These are phyloP conservation scores for Uromys caudimaculatus DNA, from an alignment of 2,797 vertebrate species.

Conservation along the genomic window DNA sequence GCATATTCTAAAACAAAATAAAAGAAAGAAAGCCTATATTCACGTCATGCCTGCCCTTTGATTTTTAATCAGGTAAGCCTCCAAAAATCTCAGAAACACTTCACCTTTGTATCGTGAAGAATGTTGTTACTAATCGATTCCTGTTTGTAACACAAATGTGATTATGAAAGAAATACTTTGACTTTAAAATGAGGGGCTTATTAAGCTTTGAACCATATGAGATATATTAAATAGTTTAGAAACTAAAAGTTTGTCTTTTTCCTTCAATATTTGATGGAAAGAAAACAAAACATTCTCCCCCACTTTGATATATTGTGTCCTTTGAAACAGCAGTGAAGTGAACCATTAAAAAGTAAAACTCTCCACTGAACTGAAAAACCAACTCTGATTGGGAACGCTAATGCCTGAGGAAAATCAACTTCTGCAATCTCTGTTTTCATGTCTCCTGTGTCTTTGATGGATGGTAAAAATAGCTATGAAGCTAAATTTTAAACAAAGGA, in stretches of 20 bases:
- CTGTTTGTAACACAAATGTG: not conserved
- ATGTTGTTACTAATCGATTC: not conserved
- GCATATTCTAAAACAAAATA: not conserved
- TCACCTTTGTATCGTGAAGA: not conserved
- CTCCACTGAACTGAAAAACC: conserved; percentile 76
- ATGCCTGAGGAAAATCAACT: conserved; percentile 60
- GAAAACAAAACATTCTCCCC: conserved; percentile 18
- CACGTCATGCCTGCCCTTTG: not conserved
- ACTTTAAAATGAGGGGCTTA: not conserved
- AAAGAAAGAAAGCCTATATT: not conserved
- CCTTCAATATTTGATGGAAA: conserved; percentile 16
- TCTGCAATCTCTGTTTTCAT: conserved; percentile 65
- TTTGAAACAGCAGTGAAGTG: conserved; percentile 72
- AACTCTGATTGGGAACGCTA: conserved; percentile 74
- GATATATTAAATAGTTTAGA: not conserved
- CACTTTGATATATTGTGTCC: conserved; percentile 62
- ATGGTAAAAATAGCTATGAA: conserved; percentile 43
- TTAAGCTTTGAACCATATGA: not conserved
- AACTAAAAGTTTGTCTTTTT: conserved; percentile 39
- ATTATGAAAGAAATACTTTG: not conserved
- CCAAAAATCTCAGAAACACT: not conserved
- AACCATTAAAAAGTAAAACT: conserved; percentile 78
- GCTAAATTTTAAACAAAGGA: conserved; percentile 64
- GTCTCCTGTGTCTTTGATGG: conserved; percentile 69
- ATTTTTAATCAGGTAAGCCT: not conserved